These are phyloP conservation scores for Rhynchotus rufescens DNA, from an alignment of 2,797 vertebrate genomes.

Conservation along the genomic window DNA sequence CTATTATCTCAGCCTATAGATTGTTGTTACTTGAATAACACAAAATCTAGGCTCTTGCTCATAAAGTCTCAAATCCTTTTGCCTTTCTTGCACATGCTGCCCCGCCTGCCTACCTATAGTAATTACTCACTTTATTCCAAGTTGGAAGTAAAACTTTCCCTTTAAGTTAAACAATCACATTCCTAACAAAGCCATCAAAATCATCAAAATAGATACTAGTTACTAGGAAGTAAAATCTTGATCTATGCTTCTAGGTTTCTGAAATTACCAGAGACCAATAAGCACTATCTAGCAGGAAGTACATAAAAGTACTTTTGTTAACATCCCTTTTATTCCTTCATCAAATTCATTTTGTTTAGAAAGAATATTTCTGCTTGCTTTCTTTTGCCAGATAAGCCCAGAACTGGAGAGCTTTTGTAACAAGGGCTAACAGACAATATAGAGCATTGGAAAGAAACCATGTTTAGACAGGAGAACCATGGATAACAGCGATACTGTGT, in stretches of 20 bases:
- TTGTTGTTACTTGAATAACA: neutral
- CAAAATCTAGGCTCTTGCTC: neutral
- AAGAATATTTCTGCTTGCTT: conserved; percentile 48
- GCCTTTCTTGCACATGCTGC: neutral
- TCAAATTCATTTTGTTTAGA: conserved; percentile 28
- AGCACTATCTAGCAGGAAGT: neutral
- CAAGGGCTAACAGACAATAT: conserved; percentile 71
- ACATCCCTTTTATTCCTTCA: conserved; percentile 17
- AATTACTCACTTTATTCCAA: neutral
- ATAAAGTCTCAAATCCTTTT: fast-evolving
- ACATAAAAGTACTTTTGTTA: conserved; percentile 15
- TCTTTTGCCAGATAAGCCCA: conserved; percentile 58
- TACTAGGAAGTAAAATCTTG: neutral
- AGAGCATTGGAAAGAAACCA: conserved; percentile 43
- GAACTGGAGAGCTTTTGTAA: conserved; percentile 51
- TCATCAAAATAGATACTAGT: neutral
- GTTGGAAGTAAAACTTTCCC: neutral
- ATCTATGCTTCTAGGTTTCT: neutral
- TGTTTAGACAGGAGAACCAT: conserved; percentile 76
- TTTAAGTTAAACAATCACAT: neutral
- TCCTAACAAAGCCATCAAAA: neutral
- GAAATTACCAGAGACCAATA: conserved; percentile 22
- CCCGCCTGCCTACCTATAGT: fast-evolving
- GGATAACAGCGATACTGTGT: conserved; percentile 72
- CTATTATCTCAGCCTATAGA: neutral